phyloP scores from a whole-genome alignment of 1,140 invertebrate genomes.

The Aphelinus atriplicis region DNA sequence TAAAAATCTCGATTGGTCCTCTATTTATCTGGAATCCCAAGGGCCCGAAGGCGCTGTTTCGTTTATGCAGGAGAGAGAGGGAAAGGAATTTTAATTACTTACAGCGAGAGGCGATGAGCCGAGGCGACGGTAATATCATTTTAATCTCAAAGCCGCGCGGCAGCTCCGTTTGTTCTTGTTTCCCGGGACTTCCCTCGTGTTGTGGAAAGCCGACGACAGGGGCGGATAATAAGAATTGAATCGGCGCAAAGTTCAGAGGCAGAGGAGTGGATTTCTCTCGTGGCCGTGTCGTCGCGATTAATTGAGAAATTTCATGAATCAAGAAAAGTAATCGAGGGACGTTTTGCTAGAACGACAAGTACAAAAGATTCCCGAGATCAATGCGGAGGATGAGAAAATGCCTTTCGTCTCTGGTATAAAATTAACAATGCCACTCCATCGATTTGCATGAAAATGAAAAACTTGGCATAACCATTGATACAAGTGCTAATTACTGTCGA shows the following conservation, averaged over 20 bases:
- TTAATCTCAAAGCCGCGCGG: slow-evolving; percentile 32
- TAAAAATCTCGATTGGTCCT: slow-evolving; percentile 53
- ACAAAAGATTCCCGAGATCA: too few species aligned
- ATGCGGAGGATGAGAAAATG: too few species aligned
- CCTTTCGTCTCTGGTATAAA: too few species aligned
- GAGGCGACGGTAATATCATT: slow-evolving; percentile 33
- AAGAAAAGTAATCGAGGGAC: too few species aligned
- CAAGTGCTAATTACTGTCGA: too few species aligned
- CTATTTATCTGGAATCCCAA: slow-evolving; percentile 33
- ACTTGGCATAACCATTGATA: too few species aligned
- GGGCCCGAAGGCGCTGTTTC: slow-evolving; percentile 49
- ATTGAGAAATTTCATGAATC: slow-evolving; percentile 1
- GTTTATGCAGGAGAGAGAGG: slow-evolving; percentile 46
- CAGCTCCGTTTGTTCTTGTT: background rate
- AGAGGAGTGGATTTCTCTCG: background rate
- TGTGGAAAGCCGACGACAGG: too few species aligned
- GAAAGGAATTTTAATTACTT: slow-evolving; percentile 56
- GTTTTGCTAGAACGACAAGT: too few species aligned
- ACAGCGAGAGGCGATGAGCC: slow-evolving; percentile 22
- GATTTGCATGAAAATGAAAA: too few species aligned
- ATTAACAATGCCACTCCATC: too few species aligned
- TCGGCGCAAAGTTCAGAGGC: background rate
- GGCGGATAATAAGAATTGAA: background rate
- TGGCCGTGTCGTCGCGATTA: slow-evolving; percentile 9
- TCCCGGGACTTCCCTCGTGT: too few species aligned